phyloP scores from a whole-genome alignment of 2,888 invertebrate species.

The Acrobasis suavella region DNA sequence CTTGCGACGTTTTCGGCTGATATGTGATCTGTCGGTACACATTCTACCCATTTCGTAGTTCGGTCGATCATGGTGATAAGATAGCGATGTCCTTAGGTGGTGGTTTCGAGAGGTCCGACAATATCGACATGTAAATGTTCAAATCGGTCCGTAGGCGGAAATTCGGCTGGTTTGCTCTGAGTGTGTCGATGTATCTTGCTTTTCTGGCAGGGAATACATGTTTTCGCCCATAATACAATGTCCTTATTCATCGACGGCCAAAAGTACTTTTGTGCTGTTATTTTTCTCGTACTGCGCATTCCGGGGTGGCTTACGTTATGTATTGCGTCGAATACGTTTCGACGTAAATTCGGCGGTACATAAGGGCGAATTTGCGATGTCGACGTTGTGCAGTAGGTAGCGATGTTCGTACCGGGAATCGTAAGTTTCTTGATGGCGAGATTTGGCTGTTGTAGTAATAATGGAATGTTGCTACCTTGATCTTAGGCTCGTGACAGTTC shows the following conservation, averaged over 20 bases:
- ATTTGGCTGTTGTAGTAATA: no score
- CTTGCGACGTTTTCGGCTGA: neutral
- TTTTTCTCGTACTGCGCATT: neutral
- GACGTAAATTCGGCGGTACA: constrained; percentile 4
- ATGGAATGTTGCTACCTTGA: no score
- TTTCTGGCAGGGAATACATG: neutral
- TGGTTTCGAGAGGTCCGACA: neutral
- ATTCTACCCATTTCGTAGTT: neutral
- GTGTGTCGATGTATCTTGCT: neutral
- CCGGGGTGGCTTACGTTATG: neutral
- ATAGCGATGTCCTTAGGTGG: neutral
- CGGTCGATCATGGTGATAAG: neutral
- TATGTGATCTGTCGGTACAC: neutral
- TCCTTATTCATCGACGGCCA: neutral
- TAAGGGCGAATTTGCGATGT: neutral
- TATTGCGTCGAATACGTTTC: neutral
- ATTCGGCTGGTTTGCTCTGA: neutral
- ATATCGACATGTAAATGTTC: neutral
- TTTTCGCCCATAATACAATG: neutral
- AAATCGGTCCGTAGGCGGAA: neutral
- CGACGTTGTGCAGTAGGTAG: neutral
- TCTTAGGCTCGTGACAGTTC: no score
- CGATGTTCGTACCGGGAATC: no score
- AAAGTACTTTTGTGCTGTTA: no score
- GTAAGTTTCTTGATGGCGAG: no score